Evolutionary conservation across 2,888 invertebrate species (phyloP), one percentile per base, ranked within the genome.

Genomic region (Amblyteles armatorius): DNA sequence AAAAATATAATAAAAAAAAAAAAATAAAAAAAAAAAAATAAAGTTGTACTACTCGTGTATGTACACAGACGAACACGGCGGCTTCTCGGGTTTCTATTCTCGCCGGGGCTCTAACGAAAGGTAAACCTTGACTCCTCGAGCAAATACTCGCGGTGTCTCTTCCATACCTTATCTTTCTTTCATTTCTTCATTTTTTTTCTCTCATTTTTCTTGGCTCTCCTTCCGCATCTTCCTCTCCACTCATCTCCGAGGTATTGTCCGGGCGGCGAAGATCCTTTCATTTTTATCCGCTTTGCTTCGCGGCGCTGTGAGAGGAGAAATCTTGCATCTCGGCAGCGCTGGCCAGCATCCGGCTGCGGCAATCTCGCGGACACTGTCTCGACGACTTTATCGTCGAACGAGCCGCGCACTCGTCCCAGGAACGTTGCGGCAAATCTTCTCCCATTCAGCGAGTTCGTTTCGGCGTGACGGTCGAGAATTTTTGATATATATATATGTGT

Each of bases 71-170:
- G 33, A 72, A 85, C 80, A 77, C 79, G 72, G 77, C 83, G 73
- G 82, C 71, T 36, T 63, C 40, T 50, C 33, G 16, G 80, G 52
- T 44, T 44, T 44, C 60, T 69, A 71, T 85, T 79, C 85, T 85
- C 85, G 67, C 55, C 48, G 79, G 68, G 48, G 87, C 85, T 89
- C 90, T 92, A 92, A 92, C 92, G 92, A 91, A 92, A 92, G 91
- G 91, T 90, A 92, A 92, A 92, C 90, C 90, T 90, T 87, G 87
- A 87, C 89, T 88, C 88, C 85, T 82, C 88, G 89, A 87, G 88
- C 89, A 92, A 92, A 92, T 89, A 89, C 85, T 82, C 65, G 65
- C 78, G 84, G 81, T 79, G 76, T 83, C 83, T 74, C 83, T 74
- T 40, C 29, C 76, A 52, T 48, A 73, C 60, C 67, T 57, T 80